Base-by-base conservation (phyloP, 2,888 invertebrate species). In the Archaeoteleia sp. region DNA sequence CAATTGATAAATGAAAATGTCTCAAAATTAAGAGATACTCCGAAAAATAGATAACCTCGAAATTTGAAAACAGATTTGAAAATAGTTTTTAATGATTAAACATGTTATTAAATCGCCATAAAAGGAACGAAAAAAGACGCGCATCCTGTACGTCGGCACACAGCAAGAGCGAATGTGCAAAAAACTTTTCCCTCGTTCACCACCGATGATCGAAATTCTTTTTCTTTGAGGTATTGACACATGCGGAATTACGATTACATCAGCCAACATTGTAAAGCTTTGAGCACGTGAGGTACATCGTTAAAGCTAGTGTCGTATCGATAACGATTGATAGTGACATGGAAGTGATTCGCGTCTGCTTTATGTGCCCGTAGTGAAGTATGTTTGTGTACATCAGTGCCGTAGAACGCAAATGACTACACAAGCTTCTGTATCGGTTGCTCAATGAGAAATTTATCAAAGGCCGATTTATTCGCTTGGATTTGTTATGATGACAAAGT, bases 241-340 rank as follows among this genome's bases (percentile, higher is more conserved):
- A 55, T 51, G 37, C 27, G 23, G 53, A 27, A 42, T 57, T 55
- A 48, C 58, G 34, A 48, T 34, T 53, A 65, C 53, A 53, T 42
- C 46, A 35, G 30, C 23, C 17, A 34, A 20, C 39, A 29, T 34
- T 67, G 67, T 61, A 45, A 49, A 67, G 55, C 45, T 61, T 51
- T 49, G 34, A 54, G 67, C 39, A 61, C 49, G 45, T 49, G 43
- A 60, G 45, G 49, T 49, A 37, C 23, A 54, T 54, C 54, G 48
- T 60, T 53, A 53, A 58, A 53, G 48, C 43, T 43, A 54, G 37
- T 43, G 51, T 65, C 49, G 54, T 61, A 67, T 49, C 55, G 60
- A 67, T 67, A 67, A 60, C 67, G 60, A 67, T 67, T 67, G 60
- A 60, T 67, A 67, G 61, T 45, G 60, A 61, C 55, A 35, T 57